These are phyloP conservation scores for Carduelis carduelis DNA, from an alignment of 2,797 vertebrate species.

Conservation along the genomic window DNA sequence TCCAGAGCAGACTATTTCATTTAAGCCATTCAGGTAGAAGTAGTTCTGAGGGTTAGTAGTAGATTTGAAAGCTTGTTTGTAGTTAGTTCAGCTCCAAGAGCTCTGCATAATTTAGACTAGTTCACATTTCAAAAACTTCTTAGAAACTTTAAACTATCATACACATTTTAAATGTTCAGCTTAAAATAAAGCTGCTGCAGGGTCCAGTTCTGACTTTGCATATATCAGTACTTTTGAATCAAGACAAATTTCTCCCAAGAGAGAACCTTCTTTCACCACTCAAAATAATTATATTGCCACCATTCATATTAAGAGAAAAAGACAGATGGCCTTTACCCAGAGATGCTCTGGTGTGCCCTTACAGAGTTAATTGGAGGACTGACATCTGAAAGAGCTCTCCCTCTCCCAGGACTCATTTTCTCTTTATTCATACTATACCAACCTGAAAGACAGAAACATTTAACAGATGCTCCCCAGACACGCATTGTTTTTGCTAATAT, in stretches of 20 bases:
- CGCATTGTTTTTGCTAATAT: constrained; percentile 8
- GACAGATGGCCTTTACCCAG: not conserved
- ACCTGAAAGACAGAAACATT: constrained; percentile 4
- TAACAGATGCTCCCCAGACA: not conserved
- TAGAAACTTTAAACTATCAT: not conserved
- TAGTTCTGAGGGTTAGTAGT: not conserved
- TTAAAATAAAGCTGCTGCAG: not conserved
- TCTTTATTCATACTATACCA: not conserved
- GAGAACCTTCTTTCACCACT: not conserved
- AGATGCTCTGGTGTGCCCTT: not conserved
- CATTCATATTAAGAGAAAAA: not conserved
- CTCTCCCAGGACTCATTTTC: not conserved
- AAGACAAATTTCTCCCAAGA: not conserved
- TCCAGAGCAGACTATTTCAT: not conserved
- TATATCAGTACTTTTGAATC: not conserved
- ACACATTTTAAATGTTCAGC: not conserved
- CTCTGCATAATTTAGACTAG: not conserved
- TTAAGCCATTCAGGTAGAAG: not conserved
- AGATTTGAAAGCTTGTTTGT: not conserved
- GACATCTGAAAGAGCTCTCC: not conserved
- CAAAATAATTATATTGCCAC: not conserved
- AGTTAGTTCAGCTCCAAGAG: not conserved
- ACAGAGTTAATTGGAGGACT: not conserved
- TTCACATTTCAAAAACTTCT: not conserved
- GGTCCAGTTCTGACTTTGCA: not conserved